Percentiles rank a stretch among this genome's conserved stretches.
These are phyloP conservation scores for Eubucco bourcierii DNA, from an alignment of 2,113 vertebrate species.

Conservation along the genomic window DNA sequence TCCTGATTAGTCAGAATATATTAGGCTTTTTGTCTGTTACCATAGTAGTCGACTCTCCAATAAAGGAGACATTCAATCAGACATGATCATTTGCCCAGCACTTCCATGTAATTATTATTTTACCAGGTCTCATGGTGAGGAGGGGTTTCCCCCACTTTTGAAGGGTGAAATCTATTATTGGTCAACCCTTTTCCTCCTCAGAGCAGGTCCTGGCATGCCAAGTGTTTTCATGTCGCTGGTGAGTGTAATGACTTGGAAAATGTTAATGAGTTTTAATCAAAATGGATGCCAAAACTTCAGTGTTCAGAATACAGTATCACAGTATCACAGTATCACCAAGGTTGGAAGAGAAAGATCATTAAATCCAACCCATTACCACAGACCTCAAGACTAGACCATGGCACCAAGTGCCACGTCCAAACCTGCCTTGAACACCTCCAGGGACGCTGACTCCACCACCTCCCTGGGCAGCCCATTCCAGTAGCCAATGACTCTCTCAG, in stretches of 20 bases:
- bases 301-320: background rate
- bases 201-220: background rate
- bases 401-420: too few species aligned
- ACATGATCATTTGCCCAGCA: constrained; percentile 59
- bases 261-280: background rate
- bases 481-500: too few species aligned
- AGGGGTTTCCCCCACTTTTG: constrained; percentile 18
- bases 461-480: too few species aligned
- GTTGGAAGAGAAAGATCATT: too few species aligned
- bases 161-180: constrained; percentile 40
- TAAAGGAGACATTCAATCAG: constrained; percentile 71
- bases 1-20: constrained; percentile 81
- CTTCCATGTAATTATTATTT: constrained; percentile 66
- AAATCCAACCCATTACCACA: too few species aligned
- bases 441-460: too few species aligned
- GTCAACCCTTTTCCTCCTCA: background rate
- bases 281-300: background rate
- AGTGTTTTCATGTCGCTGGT: background rate
- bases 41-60: constrained; percentile 63
- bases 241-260: background rate
- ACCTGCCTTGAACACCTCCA: too few species aligned
- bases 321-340: too few species aligned
- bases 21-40: constrained; percentile 78
- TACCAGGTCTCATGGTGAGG: constrained; percentile 26
- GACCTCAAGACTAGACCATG: too few species aligned